Percentiles rank a stretch among this genome's conserved stretches.
Conservation (phyloP, 2,797 vertebrate genomes). For the Rallus crepitans region DNA sequence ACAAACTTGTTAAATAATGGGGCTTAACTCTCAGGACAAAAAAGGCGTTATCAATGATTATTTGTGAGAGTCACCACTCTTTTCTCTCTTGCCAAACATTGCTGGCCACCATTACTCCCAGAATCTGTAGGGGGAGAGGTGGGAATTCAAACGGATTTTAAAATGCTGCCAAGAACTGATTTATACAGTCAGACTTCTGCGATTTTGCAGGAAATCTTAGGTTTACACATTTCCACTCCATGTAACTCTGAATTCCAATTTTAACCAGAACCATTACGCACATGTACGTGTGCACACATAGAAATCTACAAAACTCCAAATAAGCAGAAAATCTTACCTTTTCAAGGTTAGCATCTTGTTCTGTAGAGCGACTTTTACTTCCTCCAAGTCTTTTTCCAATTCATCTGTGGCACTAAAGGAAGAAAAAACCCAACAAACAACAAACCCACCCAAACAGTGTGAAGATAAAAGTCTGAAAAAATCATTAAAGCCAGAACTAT, state of each 20-base stretch:
- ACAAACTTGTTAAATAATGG: background rate
- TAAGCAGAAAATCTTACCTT: slow-evolving; percentile 67
- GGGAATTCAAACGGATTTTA: background rate
- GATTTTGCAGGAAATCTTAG: background rate
- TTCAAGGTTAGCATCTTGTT: slow-evolving; percentile 69
- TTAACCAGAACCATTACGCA: background rate
- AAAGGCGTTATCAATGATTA: background rate
- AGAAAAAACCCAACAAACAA: background rate
- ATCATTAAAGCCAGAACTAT: background rate
- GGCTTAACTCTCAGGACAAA: background rate
- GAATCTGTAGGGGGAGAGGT: background rate
- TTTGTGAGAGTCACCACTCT: background rate
- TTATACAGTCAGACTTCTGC: background rate
- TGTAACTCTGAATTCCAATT: background rate
- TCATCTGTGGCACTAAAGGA: slow-evolving; percentile 28
- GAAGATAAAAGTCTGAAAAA: background rate
- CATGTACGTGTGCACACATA: background rate
- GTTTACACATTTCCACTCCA: background rate
- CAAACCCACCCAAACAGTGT: background rate
- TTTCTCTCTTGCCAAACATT: background rate
- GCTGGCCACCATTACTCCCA: background rate
- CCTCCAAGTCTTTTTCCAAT: slow-evolving; percentile 52
- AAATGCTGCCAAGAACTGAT: background rate
- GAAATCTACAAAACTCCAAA: background rate
- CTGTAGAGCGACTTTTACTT: slow-evolving; percentile 20